Percentiles rank a stretch among this genome's conserved stretches.
Conservation (phyloP, 2,888 invertebrate species). For the Drosophila barbarae region DNA sequence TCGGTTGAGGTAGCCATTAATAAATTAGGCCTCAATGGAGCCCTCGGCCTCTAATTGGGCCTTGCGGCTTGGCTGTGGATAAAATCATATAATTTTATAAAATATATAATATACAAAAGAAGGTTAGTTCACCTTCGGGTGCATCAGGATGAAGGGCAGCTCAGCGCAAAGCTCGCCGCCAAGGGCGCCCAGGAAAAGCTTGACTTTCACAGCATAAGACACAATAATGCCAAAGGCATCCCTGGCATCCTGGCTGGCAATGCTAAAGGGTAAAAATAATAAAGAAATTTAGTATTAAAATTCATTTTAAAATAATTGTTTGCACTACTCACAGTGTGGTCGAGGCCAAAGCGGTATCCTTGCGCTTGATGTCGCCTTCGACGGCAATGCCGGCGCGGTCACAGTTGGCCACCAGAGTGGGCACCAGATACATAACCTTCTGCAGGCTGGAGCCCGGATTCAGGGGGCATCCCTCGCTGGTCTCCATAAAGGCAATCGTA, state of each 20-base stretch:
- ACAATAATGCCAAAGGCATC: slow-evolving; percentile 97
- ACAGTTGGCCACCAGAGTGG: slow-evolving; percentile 87
- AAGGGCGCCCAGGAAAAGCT: slow-evolving; percentile 94
- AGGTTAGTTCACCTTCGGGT: slow-evolving; percentile 85
- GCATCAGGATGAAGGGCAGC: slow-evolving; percentile 94
- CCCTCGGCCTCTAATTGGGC: slow-evolving; percentile 63
- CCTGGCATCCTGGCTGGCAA: slow-evolving; percentile 89
- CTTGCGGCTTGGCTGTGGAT: slow-evolving; percentile 74
- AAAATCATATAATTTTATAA: background rate
- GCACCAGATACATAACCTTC: slow-evolving; percentile 92
- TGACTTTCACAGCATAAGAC: slow-evolving; percentile 96
- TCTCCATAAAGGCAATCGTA: slow-evolving; percentile 92
- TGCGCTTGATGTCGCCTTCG: slow-evolving; percentile 92
- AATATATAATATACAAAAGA: background rate
- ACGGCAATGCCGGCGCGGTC: slow-evolving; percentile 94
- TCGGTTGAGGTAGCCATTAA: slow-evolving; percentile 55
- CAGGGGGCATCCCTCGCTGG: slow-evolving; percentile 85
- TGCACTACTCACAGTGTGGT: slow-evolving; percentile 88
- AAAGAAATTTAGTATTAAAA: too few species aligned
- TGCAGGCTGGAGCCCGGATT: slow-evolving; percentile 83
- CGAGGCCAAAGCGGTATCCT: slow-evolving; percentile 92
- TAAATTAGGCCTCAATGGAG: slow-evolving; percentile 60
- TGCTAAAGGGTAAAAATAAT: slow-evolving; percentile 78
- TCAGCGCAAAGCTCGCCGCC: slow-evolving; percentile 95
- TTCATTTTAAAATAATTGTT: too few species aligned